Evolutionary conservation across 1,140 invertebrate genomes (phyloP).

Genomic region (Phortica variegata): DNA sequence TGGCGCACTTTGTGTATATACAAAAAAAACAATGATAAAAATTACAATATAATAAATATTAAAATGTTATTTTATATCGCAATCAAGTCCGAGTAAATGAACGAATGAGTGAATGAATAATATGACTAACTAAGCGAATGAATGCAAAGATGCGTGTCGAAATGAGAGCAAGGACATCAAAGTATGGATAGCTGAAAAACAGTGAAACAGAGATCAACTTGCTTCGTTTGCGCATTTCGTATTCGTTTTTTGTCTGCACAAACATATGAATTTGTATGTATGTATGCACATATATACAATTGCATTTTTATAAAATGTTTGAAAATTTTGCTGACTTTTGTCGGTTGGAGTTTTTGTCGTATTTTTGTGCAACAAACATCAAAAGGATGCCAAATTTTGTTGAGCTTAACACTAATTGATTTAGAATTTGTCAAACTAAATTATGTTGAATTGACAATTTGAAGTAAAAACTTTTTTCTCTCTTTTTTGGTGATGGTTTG

Average conservation of each 20-base stretch:
- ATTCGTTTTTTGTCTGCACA: conserved; percentile 40
- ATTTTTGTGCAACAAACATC: neutral
- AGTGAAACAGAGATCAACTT: too few species aligned
- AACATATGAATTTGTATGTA: conserved; percentile 22
- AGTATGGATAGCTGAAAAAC: too few species aligned
- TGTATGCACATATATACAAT: conserved; percentile 14
- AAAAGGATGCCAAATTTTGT: conserved; percentile 14
- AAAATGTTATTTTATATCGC: too few species aligned
- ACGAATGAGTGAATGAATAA: too few species aligned
- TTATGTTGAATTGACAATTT: conserved; percentile 32
- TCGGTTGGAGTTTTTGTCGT: conserved; percentile 40
- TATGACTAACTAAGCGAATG: too few species aligned
- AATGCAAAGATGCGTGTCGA: too few species aligned
- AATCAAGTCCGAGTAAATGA: too few species aligned
- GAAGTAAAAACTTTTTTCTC: neutral
- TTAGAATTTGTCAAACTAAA: conserved; percentile 35
- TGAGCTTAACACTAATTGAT: conserved; percentile 40
- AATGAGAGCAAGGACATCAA: too few species aligned
- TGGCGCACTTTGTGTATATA: too few species aligned
- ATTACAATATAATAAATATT: too few species aligned
- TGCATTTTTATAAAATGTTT: conserved; percentile 14
- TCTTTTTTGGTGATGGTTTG: neutral
- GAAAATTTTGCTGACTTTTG: conserved; percentile 50
- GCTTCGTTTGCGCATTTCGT: conserved; percentile 49
- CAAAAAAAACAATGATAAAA: too few species aligned